Base-by-base conservation (phyloP, 1,140 invertebrate species). In the Musca domestica region DNA sequence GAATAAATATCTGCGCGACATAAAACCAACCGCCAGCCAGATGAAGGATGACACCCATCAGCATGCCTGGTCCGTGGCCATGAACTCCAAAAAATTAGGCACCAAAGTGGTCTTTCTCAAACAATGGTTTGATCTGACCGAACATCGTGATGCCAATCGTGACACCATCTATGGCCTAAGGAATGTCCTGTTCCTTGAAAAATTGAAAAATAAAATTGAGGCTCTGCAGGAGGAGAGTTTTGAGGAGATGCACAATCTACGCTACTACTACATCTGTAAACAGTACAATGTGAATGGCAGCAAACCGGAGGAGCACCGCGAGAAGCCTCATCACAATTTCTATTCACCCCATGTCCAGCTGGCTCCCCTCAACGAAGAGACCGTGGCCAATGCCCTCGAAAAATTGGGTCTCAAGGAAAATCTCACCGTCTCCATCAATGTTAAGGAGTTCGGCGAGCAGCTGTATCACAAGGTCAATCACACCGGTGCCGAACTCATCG, bases 211-310 rank as follows among this genome's bases (percentile, higher is more conserved):
- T 0, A 51, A 69, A 51, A 17, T 79, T 22, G 56, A 70, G 9
- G 61, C 41, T 2, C 58, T 71, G 10, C 48, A 72, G 9, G 77
- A 79, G 6, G 67, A 73, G 14, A 77, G 76, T 64, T 68, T 64
- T 2, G 71, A 70, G 49, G 77, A 79, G 67, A 76, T 79, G 14
- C 74, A 77, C 0, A 73, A 78, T 19, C 54, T 79, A n/a, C 74
- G 77, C 1, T n/a, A 77, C 9, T 75, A 74, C 54, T 73, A 72
- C 3, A 69, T 79, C 0, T 79, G 77, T 23, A 72, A 71, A 67
- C 75, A 79, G 14, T 76, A 79, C 19, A 54, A 68, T 2, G 69
- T 65, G 66, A 71, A 6, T 47, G 64, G 56, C 1, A 58, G 17
- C 54, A 19, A 12, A 25, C 30, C 49, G n/a, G 5, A 25, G 9